These are phyloP conservation scores for Chionodraco myersi DNA, from an alignment of 2,113 vertebrate species.

Conservation along the genomic window DNA sequence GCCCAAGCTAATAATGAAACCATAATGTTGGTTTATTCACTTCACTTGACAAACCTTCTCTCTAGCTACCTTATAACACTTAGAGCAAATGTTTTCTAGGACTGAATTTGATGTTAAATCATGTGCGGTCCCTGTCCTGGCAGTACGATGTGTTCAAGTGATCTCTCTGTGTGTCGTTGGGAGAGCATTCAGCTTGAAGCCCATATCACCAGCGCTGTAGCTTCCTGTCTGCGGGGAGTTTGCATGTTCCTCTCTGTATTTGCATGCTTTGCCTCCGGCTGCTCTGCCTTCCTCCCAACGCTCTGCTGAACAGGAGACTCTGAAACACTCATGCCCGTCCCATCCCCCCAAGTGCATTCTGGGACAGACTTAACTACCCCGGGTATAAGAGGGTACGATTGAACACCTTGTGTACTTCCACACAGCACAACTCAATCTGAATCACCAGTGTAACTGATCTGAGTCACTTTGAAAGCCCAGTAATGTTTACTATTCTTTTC, in stretches of 20 bases:
- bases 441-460: too few relatives aligned
- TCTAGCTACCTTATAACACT: too few relatives aligned
- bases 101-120: too few relatives aligned
- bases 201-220: neutral
- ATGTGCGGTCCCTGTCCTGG: neutral
- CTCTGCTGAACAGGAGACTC: conserved; percentile 21
- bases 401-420: neutral
- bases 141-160: neutral
- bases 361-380: neutral
- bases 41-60: too few relatives aligned
- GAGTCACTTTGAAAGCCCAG: too few relatives aligned
- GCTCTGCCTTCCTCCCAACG: conserved; percentile 33
- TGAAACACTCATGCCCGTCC: neutral
- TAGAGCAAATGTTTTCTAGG: too few relatives aligned
- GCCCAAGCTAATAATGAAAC: too few relatives aligned
- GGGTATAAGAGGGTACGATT: neutral
- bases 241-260: conserved; percentile 65
- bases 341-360: neutral
- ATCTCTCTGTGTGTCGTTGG: neutral
- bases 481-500: too few relatives aligned
- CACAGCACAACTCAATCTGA: too few relatives aligned
- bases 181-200: neutral
- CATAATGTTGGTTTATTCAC: too few relatives aligned
- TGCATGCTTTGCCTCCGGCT: conserved; percentile 55
- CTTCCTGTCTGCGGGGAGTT: conserved; percentile 39